These are phyloP conservation scores for Ammospiza nelsoni DNA, from an alignment of 2,113 vertebrate genomes.

Conservation along the genomic window DNA sequence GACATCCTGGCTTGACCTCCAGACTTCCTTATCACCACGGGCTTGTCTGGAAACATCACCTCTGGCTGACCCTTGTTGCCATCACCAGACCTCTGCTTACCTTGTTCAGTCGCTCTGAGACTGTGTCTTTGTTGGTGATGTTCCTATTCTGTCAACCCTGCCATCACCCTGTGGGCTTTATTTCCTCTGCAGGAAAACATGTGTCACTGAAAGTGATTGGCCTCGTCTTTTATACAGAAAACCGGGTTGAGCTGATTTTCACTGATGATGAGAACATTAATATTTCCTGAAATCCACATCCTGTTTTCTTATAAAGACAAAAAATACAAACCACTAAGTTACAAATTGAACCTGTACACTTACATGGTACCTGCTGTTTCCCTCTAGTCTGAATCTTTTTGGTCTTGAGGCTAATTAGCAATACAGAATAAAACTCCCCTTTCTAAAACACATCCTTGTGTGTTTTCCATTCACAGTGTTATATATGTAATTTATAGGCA, in stretches of 20 bases:
- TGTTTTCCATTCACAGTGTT: neutral
- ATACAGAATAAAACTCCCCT: neutral
- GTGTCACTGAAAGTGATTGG: neutral
- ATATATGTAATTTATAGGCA: neutral
- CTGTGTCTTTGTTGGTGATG: neutral
- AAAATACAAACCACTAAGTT: neutral
- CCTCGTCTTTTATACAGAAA: neutral
- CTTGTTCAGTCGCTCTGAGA: neutral
- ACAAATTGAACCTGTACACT: neutral
- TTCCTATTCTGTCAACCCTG: neutral
- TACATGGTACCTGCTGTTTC: neutral
- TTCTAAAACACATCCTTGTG: neutral
- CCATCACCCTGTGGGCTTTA: fast-evolving
- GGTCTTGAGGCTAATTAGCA: neutral
- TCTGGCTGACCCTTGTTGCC: neutral
- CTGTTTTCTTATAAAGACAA: neutral
- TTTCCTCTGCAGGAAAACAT: neutral
- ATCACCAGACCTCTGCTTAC: neutral
- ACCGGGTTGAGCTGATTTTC: neutral
- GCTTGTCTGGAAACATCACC: neutral
- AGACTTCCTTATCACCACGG: neutral
- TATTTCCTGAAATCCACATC: neutral
- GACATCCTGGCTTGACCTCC: neutral
- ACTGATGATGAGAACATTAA: neutral
- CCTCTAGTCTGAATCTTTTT: neutral